phyloP scores from a whole-genome alignment of 2,797 vertebrate species.

The Hyperoplus lanceolatus region DNA sequence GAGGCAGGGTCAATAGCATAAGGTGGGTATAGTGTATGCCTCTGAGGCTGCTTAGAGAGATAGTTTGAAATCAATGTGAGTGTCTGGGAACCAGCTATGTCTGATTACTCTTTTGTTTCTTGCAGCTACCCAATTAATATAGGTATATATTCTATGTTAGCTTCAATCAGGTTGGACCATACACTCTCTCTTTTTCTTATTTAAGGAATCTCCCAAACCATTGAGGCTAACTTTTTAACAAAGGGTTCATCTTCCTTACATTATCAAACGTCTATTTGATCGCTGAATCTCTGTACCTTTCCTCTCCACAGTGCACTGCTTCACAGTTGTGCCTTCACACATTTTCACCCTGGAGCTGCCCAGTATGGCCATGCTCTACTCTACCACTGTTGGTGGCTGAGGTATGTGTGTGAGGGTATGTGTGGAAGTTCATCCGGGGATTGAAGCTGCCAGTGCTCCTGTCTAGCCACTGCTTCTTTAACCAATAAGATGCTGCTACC shows the following conservation, averaged over 20 bases:
- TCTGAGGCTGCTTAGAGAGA: conserved; percentile 77
- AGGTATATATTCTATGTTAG: conserved; percentile 21
- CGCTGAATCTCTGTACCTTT: conserved; percentile 19
- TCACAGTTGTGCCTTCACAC: conserved; percentile 26
- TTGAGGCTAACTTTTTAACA: conserved; percentile 16
- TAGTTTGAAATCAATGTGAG: conserved; percentile 78
- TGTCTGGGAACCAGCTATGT: conserved; percentile 71
- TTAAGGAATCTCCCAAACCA: conserved; percentile 24
- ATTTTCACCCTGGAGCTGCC: conserved; percentile 48
- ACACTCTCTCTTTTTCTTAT: conserved; percentile 31
- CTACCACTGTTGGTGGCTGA: conserved; percentile 32
- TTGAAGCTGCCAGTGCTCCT: conserved; percentile 22
- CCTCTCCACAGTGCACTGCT: conserved; percentile 5
- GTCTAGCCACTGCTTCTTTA: conserved; percentile 12
- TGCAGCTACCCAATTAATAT: conserved; percentile 63
- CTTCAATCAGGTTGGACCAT: conserved; percentile 42
- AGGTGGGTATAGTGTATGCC: conserved; percentile 73
- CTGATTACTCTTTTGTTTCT: conserved; percentile 77
- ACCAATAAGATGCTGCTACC: conserved; percentile 14
- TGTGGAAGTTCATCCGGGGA: conserved; percentile 40
- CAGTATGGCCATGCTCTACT: conserved; percentile 1
- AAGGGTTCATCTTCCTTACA: conserved; percentile 5
- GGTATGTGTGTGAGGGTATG: not conserved
- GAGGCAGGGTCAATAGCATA: conserved; percentile 79
- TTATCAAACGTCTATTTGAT: not conserved